Conservation (phyloP, 2,888 invertebrate species). For the Meiosimyza platycephala region DNA sequence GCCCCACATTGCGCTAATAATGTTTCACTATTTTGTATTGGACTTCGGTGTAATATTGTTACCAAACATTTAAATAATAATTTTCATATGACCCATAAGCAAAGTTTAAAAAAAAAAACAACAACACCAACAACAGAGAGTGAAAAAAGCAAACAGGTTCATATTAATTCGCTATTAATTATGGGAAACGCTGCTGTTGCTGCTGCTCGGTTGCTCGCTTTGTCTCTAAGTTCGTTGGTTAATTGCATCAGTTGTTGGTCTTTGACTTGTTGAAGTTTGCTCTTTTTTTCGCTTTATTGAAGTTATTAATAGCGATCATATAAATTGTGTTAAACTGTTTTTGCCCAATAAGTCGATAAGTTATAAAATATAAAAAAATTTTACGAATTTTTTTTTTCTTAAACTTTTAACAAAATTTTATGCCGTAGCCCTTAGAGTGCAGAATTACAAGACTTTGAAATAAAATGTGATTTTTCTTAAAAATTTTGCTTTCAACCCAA, state of each 20-base stretch:
- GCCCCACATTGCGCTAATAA: too few species aligned
- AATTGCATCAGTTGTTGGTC: neutral
- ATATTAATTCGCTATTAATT: constrained; percentile 19
- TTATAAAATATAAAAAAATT: too few species aligned
- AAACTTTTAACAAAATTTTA: too few species aligned
- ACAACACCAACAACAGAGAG: too few species aligned
- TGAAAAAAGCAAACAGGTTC: constrained; percentile 20
- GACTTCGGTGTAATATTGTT: too few species aligned
- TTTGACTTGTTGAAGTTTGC: constrained; percentile 12
- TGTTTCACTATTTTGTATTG: too few species aligned
- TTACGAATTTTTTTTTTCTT: too few species aligned
- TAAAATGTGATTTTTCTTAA: too few species aligned
- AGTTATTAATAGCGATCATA: neutral
- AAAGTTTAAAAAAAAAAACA: too few species aligned
- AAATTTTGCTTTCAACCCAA: too few species aligned
- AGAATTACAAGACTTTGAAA: too few species aligned
- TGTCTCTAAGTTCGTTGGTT: neutral
- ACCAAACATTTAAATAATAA: neutral
- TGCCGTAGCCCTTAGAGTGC: too few species aligned
- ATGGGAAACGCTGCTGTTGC: neutral
- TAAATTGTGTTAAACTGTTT: neutral
- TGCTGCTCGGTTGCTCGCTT: neutral
- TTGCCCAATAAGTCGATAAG: neutral
- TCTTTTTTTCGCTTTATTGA: neutral
- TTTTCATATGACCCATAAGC: constrained; percentile 20